Percentiles rank a stretch among this genome's conserved stretches.
These are phyloP conservation scores for Rhizomys pruinosus DNA, from an alignment of 2,113 vertebrate species.

Conservation along the genomic window DNA sequence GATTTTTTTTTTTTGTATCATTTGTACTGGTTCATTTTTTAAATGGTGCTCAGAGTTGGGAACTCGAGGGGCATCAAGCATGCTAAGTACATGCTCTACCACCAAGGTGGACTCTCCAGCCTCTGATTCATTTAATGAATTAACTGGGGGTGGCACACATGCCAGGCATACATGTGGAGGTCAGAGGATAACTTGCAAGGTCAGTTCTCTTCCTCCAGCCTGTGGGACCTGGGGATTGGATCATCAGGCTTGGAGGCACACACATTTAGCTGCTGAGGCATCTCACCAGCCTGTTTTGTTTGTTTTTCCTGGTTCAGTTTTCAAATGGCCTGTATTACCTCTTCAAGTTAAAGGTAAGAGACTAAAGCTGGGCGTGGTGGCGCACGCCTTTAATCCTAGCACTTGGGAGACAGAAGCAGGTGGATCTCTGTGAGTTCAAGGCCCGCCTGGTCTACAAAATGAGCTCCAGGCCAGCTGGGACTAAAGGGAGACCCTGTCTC, in stretches of 20 bases:
- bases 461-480: too few relatives aligned
- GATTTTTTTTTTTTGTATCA: too few relatives aligned
- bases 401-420: too few relatives aligned
- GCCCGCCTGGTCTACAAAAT: too few relatives aligned
- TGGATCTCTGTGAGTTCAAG: too few relatives aligned
- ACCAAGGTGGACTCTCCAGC: not conserved
- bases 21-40: not conserved
- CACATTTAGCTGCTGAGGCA: not conserved
- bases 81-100: not conserved
- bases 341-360: not conserved
- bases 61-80: too few relatives aligned
- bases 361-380: too few relatives aligned
- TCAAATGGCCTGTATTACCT: not conserved
- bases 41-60: not conserved
- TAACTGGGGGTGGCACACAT: not conserved
- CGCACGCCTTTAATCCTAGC: too few relatives aligned
- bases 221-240: too few relatives aligned
- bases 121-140: too few relatives aligned
- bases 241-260: too few relatives aligned
- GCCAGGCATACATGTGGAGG: not conserved
- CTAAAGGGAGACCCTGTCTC: too few relatives aligned
- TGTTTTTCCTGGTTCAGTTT: not conserved
- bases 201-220: not conserved
- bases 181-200: not conserved
- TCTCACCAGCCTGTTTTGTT: not conserved